Percentiles rank a stretch among this genome's conserved stretches.
phyloP scores from a whole-genome alignment of 2,888 invertebrate genomes.

The Morpho deidamia region DNA sequence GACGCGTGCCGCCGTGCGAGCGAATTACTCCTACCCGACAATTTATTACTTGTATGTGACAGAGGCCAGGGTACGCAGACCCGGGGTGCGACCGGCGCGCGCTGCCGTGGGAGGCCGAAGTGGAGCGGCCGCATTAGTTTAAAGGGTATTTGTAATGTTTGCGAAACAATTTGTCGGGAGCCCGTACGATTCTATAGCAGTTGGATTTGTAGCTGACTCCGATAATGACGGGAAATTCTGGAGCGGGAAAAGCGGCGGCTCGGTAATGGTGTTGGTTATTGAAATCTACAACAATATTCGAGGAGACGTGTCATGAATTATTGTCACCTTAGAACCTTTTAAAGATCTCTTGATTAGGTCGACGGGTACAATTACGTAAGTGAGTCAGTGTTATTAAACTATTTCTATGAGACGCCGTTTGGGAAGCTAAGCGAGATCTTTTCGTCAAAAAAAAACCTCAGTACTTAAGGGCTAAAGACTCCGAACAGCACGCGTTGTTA shows the following conservation, averaged over 20 bases:
- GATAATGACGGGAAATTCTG: conserved; percentile 28
- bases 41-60: conserved; percentile 63
- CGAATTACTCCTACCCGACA: conserved; percentile 39
- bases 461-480: no score
- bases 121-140: conserved; percentile 48
- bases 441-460: no score
- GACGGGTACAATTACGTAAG: no score
- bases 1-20: conserved; percentile 52
- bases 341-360: no score
- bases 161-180: conserved; percentile 57
- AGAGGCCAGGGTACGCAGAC: conserved; percentile 37
- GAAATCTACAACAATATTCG: no score
- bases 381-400: no score
- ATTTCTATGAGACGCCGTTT: no score
- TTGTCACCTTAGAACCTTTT: no score
- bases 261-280: background rate
- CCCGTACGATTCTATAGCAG: conserved; percentile 27
- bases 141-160: conserved; percentile 55
- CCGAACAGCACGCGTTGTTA: no score
- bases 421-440: no score
- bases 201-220: conserved; percentile 32
- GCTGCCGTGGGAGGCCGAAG: conserved; percentile 24
- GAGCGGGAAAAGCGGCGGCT: conserved; percentile 16
- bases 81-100: conserved; percentile 17
- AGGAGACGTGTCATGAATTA: no score